Evolutionary conservation across 2,797 vertebrate genomes (phyloP), one percentile per base, ranked within the genome.

Genomic region (Ibycter americanus): DNA sequence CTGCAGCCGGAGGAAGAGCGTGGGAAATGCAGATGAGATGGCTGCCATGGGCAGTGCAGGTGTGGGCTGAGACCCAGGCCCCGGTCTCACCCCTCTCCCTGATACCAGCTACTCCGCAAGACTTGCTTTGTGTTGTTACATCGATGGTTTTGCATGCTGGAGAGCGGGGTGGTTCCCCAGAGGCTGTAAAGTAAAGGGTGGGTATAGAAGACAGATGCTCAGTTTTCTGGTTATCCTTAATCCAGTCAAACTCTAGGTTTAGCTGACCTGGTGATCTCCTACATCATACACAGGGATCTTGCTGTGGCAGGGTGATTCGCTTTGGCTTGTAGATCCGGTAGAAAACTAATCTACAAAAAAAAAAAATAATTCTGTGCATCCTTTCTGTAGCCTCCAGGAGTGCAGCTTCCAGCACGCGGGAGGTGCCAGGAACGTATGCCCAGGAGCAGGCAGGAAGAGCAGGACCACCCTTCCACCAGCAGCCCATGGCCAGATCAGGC

Each of bases 381-480:
- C 77, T 79, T 90, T 87, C 71, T 90, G 27, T 79, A 80, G 55
- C 22, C 66, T 80, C 51, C 44, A 80, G 36, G n/a, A 73, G 36
- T 77, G 9, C 81, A 93, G 36, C 51, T 76, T 72, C 44, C 38
- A 90, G 31, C 27, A 65, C 25, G 66, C 87, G 52, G 89, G 89
- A 89, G 58, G 73, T 90, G 32, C 68, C 77, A 94, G 76, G 46
- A 91, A 47, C 0, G 0, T 51, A 55, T n/a, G 59, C 74, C 51
- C 46, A 58, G 51, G 84, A 84, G 66, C 25, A 54, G 71, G 63
- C 96, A 96, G 96, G 96, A 95, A 96, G 56, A 95, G 26, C 47
- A 73, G 74, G 67, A 84, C 78, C 83, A 94, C 83, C 89, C 73
- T 89, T 90, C 93, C 83, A 90, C 78, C 89, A 96, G 73, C 59